Evolutionary conservation across 2,888 invertebrate genomes (phyloP), one percentile per base, ranked within the genome.

Genomic region (Phrixothrix hirtus): DNA sequence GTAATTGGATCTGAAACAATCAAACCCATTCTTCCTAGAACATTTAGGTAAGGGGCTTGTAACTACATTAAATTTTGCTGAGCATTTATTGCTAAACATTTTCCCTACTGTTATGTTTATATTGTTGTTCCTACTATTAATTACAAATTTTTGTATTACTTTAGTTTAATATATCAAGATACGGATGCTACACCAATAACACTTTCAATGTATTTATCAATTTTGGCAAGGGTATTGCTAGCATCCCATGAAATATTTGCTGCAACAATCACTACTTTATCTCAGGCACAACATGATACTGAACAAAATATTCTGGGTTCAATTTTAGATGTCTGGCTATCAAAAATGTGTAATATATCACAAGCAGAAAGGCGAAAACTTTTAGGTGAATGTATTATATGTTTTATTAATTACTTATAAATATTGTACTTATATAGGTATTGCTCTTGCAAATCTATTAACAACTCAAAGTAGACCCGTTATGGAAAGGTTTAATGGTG

Each of bases 361-460:
- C 89, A 90, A 61, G 81, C 85, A 5, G 91, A 92, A 67, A 83
- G 89, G 73, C 83, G 89, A 66, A 96, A 96, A 75, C 79, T 95
- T 17, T 82, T 92, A 58, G 88, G 88, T 75, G n/a, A n/a, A 74
- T 17, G 12, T 83, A 29, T 17, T 7, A 31, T 7, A 31, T 31
- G 11, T 27, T 27, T 10, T 7, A 25, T 7, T 25, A 7, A 25
- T 25, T 7, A 7, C 25, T 25, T 5, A 29, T 10, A 10, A 29
- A 10, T 29, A 29, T 25, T 25, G 25, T 6, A 6, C 36, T 53
- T 46, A 15, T 62, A 34, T 58, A 73, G 75, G 69, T 51, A 63
- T 80, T 74, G 87, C 87, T n/a, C 75, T 89, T 29, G 83, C 83
- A 5, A 85, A 85, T 37, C 73, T 88, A 36, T 77, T 91, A 50